Base-by-base conservation (phyloP, 2,797 vertebrate genomes). In the Lagorchestes hirsutus region DNA sequence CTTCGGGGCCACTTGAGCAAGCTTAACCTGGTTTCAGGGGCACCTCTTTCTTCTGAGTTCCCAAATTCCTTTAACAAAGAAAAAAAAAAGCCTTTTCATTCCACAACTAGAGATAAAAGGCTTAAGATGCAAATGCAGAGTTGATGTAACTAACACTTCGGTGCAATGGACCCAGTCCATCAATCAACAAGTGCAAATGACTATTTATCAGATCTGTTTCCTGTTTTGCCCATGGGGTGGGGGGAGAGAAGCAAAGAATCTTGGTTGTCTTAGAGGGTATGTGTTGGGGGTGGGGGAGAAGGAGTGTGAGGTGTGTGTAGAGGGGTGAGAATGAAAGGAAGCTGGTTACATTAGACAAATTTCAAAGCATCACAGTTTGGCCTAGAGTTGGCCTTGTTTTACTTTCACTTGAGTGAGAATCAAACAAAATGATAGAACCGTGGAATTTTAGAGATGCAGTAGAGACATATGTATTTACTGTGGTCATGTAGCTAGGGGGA, bases 151-250 rank as follows among this genome's bases (percentile, higher is more conserved):
- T 87, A 87, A 28, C 74, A 87, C 74, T 87, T 46, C 10, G 1
- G 40, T 87, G 74, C 40, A 87, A 87, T 87, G 74, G 74, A 50
- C 74, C 74, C 40, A 87, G 74, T 87, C 74, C 74, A 87, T 50
- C 74, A 50, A 87, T 50, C 74, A 87, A 87, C 74, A 87, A 87
- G 74, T 46, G 74, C 74, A 87, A 87, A 87, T 87, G 74, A 87
- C 40, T 87, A 87, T 87, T 87, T 87, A 87, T 87, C 74, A 50
- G 74, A 27, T 50, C 9, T 87, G 24, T 82, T 87, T 87, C 74
- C 74, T 46, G 74, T 87, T 46, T 87, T 46, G 22, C 40, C 74
- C 40, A 87, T 87, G 10, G 74, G 40, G n/a, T 9, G 74, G n/a
- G n/a, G 40, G 74, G 40, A 46, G 2, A 82, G 74, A 82, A 87